These are phyloP conservation scores for Chrosomus eos DNA, from an alignment of 2,797 vertebrate species.

Conservation along the genomic window DNA sequence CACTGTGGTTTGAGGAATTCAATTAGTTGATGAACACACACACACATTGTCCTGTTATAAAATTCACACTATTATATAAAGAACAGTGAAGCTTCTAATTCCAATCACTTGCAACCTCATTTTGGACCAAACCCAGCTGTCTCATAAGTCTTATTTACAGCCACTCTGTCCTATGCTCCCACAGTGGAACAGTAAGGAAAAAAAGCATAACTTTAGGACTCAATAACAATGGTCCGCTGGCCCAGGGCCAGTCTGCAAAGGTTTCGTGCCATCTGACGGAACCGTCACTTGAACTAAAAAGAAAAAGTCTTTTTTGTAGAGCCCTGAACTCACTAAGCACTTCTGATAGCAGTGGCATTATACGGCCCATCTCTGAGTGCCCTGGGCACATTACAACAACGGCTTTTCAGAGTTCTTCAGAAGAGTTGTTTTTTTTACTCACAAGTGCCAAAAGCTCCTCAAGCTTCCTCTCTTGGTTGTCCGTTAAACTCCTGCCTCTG, in stretches of 20 bases:
- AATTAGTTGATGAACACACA: not conserved
- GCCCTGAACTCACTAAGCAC: conserved; percentile 1
- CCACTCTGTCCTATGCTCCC: not conserved
- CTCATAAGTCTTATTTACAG: conserved; percentile 36
- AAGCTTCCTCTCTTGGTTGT: conserved; percentile 11
- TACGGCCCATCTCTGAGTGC: not conserved
- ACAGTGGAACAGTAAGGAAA: not conserved
- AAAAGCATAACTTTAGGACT: not conserved
- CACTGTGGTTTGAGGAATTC: not conserved
- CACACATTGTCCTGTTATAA: not conserved
- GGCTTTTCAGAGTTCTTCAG: conserved; percentile 14
- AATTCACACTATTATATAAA: conserved; percentile 28
- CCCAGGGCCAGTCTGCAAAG: not conserved
- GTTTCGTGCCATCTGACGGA: not conserved
- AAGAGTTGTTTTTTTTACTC: not conserved
- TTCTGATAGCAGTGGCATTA: conserved; percentile 22
- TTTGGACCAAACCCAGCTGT: conserved; percentile 32
- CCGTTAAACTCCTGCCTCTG: conserved; percentile 7
- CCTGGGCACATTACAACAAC: conserved; percentile 10
- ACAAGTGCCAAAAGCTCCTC: conserved; percentile 9
- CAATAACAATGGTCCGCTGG: not conserved
- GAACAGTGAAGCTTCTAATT: conserved; percentile 50
- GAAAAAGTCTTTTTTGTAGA: not conserved
- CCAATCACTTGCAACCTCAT: conserved; percentile 47
- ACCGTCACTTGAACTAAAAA: not conserved